Percentiles rank a stretch among this genome's conserved stretches.
Conservation (phyloP, 2,113 vertebrate species). For the Coptodon rendalli region DNA sequence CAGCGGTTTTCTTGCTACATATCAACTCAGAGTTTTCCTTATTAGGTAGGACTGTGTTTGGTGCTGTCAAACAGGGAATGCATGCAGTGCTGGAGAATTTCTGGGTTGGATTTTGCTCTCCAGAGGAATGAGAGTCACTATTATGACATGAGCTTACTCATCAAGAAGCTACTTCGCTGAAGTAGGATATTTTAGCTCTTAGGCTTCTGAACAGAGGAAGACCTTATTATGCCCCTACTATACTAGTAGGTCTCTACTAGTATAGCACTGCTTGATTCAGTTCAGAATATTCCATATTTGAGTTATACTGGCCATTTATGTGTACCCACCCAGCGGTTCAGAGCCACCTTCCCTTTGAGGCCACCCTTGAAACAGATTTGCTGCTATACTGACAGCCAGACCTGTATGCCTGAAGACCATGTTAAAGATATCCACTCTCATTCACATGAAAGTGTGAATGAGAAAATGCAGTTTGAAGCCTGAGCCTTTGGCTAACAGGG, state of each 20-base stretch:
- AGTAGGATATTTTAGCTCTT: not conserved
- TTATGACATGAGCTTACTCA: constrained; percentile 39
- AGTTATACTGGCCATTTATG: not conserved
- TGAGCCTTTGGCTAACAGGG: not conserved
- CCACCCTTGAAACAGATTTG: not conserved
- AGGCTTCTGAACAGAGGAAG: not conserved
- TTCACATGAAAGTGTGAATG: not conserved
- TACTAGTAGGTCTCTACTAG: not conserved
- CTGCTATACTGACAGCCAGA: not conserved
- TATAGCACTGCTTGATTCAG: not conserved
- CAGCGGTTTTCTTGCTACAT: constrained; percentile 41
- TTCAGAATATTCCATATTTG: not conserved
- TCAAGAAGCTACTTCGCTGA: not conserved
- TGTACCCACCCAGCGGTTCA: not conserved
- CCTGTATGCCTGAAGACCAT: not conserved
- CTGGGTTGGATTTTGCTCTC: constrained; percentile 1
- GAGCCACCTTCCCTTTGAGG: not conserved
- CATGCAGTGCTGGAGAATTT: not conserved
- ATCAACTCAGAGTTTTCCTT: constrained; percentile 62
- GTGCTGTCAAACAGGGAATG: constrained; percentile 5
- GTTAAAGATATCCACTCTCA: not conserved
- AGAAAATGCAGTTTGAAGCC: not conserved
- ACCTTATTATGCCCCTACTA: not conserved
- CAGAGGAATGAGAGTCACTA: constrained; percentile 12
- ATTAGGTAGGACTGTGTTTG: constrained; percentile 68